Evolutionary conservation across 2,888 invertebrate species (phyloP).

Genomic region (Sinhomidia bicolor): DNA sequence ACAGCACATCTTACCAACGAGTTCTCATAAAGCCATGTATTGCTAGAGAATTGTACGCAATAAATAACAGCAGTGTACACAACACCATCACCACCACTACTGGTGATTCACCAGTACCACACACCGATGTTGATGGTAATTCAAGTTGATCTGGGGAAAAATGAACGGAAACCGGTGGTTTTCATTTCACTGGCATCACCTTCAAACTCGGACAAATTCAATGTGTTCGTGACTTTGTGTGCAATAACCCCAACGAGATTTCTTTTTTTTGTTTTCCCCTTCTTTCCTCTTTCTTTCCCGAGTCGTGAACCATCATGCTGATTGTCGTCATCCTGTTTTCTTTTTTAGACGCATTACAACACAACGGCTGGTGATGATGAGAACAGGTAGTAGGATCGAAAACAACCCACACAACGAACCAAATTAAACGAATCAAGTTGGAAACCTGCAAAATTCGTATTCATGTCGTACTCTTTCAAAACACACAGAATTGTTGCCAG

Average conservation of each 20-base stretch:
- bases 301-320: neutral
- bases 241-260: neutral
- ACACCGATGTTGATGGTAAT: conserved; percentile 13
- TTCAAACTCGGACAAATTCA: conserved; percentile 3
- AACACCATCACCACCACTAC: no score
- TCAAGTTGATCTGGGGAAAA: conserved; percentile 21
- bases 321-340: neutral
- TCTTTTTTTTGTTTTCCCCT: conserved; percentile 34
- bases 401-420: neutral
- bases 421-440: neutral
- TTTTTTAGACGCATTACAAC: neutral
- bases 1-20: no score
- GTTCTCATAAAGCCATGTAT: no score
- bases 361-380: neutral
- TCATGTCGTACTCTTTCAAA: conserved; percentile 26
- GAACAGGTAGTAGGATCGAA: neutral
- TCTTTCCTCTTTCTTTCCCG: neutral
- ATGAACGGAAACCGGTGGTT: conserved; percentile 16
- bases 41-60: no score
- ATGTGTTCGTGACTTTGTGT: conserved; percentile 29
- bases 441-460: conserved; percentile 18
- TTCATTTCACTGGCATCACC: conserved; percentile 13
- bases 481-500: conserved; percentile 26
- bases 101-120: no score
- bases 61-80: conserved; percentile 38